These are phyloP conservation scores for Liopterus haemorrhoidalis DNA, from an alignment of 2,888 invertebrate species.

Conservation along the genomic window DNA sequence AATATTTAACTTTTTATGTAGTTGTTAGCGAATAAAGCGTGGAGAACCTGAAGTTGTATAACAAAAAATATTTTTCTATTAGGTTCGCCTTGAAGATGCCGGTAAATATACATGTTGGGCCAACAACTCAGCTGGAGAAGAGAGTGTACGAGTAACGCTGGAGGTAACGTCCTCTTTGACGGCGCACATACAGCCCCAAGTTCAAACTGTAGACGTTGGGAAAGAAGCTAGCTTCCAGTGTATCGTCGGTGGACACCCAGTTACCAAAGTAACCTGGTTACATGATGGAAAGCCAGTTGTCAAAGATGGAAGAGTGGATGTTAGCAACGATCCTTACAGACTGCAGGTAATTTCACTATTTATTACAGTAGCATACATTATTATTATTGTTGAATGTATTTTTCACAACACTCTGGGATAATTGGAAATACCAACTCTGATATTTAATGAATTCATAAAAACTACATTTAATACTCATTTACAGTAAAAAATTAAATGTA, in stretches of 20 bases:
- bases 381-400: not conserved
- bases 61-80: slow-evolving; percentile 21
- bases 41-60: too few species aligned
- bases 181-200: slow-evolving; percentile 72
- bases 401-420: too few species aligned
- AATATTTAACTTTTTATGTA: too few species aligned
- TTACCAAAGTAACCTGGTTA: slow-evolving; percentile 71
- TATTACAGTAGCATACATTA: too few species aligned
- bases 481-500: too few species aligned
- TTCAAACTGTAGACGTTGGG: slow-evolving; percentile 75
- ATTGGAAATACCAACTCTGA: too few species aligned
- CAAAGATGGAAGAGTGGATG: slow-evolving; percentile 43
- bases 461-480: too few species aligned
- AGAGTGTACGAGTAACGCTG: slow-evolving; percentile 69
- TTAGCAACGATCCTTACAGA: slow-evolving; percentile 40
- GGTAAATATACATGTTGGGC: slow-evolving; percentile 87
- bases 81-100: slow-evolving; percentile 65
- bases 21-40: not conserved
- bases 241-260: slow-evolving; percentile 80
- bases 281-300: slow-evolving; percentile 59
- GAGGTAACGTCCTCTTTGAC: slow-evolving; percentile 75
- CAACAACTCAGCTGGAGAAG: slow-evolving; percentile 82
- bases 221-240: slow-evolving; percentile 82
- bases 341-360: slow-evolving; percentile 10
- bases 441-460: too few species aligned